Conservation (phyloP, 2,888 invertebrate genomes). For the Eretmocerus hayati region DNA sequence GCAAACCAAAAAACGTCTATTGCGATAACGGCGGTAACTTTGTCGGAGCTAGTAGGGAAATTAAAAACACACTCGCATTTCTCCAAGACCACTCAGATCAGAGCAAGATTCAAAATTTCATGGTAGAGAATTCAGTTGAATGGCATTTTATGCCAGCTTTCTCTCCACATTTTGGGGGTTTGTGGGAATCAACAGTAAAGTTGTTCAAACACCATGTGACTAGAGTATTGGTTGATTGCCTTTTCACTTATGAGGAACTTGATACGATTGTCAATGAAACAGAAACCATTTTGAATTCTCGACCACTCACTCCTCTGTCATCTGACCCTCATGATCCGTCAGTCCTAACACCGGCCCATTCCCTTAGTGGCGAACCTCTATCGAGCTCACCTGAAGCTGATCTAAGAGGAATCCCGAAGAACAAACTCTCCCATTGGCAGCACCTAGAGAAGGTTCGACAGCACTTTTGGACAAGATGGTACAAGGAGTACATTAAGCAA, state of each 20-base stretch:
- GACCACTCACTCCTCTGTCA: conserved; percentile 24
- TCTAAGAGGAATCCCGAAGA: no score
- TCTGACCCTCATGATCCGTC: conserved; percentile 22
- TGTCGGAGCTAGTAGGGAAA: conserved; percentile 30
- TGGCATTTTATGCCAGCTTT: conserved; percentile 28
- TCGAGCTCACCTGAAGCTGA: no score
- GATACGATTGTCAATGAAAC: conserved; percentile 22
- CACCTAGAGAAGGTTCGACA: no score
- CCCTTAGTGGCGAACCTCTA: conserved; percentile 29
- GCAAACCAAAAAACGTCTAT: conserved; percentile 32
- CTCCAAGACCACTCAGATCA: background rate
- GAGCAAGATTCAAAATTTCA: background rate
- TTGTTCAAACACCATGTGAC: conserved; percentile 27
- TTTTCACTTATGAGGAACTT: conserved; percentile 24
- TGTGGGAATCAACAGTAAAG: conserved; percentile 28
- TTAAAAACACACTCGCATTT: conserved; percentile 22
- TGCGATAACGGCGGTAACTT: conserved; percentile 44
- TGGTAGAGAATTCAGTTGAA: conserved; percentile 18
- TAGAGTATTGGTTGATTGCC: conserved; percentile 18
- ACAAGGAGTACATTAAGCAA: no score
- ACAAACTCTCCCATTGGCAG: no score
- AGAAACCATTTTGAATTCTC: conserved; percentile 24
- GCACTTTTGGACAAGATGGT: no score
- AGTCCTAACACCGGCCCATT: conserved; percentile 31
- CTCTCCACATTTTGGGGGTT: conserved; percentile 26